Base-by-base conservation (phyloP, 2,113 vertebrate genomes). In the Willisornis vidua region DNA sequence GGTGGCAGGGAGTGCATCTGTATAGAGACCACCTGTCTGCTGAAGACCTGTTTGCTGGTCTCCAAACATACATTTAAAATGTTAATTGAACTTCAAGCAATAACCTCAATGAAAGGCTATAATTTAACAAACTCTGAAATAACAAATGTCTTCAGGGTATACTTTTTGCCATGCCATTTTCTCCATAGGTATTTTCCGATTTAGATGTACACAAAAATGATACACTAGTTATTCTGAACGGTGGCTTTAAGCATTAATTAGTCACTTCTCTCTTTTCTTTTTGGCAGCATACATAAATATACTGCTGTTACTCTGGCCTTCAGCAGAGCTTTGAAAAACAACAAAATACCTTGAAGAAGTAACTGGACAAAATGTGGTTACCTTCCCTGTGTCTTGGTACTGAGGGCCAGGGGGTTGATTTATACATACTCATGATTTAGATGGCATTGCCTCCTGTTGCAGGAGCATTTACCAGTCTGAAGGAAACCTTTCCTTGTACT, bases 11-110 rank as follows among this genome's bases (percentile, higher is more conserved):
- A 94, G 58, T 0, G 1, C 26, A 57, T 71, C 89, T 78, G 43
- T n/a, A 39, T 37, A 3, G 3, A 79, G 88, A 67, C 65, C 91
- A 80, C 93, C 94, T 86, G 65, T 70, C 91, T 75, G 55, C 14
- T 0, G 10, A 89, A 55, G 59, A 39, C 49, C 54, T 0, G 1
- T 28, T 83, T 10, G 10, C 35, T 70, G 39, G 12, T 93, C 89
- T 87, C 89, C 70, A 92, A 93, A 87, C 66, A 63, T 39, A 33
- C 15, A 77, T 75, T 96, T 95, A 94, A 96, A 95, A 93, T 87
- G 94, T 94, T 97, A 97, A 97, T 91, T 96, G 91, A 96, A 87
- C 93, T 90, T 93, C 70, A 93, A 93, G 83, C 52, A 94, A 93
- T 86, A 90, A 80, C 73, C 82, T 80, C 92, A 68, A 43, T 89